These are phyloP conservation scores for Zootermopsis nevadensis DNA, from an alignment of 2,888 invertebrate genomes.

Conservation along the genomic window DNA sequence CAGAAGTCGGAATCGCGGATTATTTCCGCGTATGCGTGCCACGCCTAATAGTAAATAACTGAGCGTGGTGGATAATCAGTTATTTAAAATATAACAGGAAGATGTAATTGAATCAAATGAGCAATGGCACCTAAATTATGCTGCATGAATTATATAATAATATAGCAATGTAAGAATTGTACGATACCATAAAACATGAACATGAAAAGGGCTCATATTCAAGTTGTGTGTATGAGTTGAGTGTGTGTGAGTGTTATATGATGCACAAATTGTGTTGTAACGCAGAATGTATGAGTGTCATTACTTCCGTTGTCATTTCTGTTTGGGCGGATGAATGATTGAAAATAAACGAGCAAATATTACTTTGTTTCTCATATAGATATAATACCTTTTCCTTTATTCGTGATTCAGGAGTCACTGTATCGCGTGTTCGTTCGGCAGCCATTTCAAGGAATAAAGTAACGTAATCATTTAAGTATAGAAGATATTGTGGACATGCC, in stretches of 20 bases:
- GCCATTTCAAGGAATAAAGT: background rate
- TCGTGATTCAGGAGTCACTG: background rate
- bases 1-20: background rate
- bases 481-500: background rate
- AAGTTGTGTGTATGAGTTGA: background rate
- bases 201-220: slow-evolving; percentile 2
- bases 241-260: background rate
- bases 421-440: background rate
- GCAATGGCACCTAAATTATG: slow-evolving; percentile 14
- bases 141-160: slow-evolving; percentile 6
- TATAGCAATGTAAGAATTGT: slow-evolving; percentile 17
- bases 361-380: slow-evolving; percentile 12
- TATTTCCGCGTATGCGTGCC: background rate
- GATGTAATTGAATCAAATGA: background rate
- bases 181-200: background rate
- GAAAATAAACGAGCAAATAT: slow-evolving; percentile 18
- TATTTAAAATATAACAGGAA: background rate
- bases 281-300: slow-evolving; percentile 5
- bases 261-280: slow-evolving; percentile 9
- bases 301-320: slow-evolving; percentile 20
- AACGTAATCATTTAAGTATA: background rate
- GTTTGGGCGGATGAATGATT: background rate
- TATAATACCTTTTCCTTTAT: slow-evolving; percentile 16
- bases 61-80: background rate
- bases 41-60: background rate